Conservation (phyloP, 2,113 vertebrate genomes). For the Melospiza melodia region DNA sequence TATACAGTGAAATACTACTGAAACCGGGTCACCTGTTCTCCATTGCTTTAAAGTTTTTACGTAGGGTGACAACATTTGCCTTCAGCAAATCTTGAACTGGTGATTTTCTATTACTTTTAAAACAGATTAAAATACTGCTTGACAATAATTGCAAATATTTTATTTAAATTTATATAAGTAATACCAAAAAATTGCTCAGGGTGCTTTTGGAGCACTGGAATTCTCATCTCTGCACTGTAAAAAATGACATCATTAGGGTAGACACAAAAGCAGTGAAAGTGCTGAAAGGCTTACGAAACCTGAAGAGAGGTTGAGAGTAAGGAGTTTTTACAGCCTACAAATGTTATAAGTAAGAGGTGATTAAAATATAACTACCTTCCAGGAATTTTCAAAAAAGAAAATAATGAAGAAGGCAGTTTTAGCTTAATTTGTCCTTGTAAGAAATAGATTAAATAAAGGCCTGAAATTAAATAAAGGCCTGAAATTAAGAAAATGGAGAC, state of each 20-base stretch:
- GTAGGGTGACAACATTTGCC: background rate
- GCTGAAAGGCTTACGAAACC: background rate
- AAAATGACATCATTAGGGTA: background rate
- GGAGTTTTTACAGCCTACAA: background rate
- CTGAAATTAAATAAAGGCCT: background rate
- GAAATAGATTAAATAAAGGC: background rate
- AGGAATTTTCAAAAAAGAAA: background rate
- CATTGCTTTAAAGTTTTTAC: background rate
- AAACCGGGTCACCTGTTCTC: background rate
- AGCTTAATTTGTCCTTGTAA: background rate
- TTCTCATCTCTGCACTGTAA: background rate
- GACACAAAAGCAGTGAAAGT: background rate
- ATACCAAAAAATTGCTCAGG: background rate
- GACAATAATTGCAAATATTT: background rate
- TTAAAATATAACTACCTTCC: background rate
- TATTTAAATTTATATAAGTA: background rate
- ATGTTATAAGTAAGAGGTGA: background rate
- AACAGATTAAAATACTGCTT: background rate
- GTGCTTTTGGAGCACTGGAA: background rate
- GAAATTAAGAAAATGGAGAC: background rate
- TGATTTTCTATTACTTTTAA: background rate
- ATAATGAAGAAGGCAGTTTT: background rate
- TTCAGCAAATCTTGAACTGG: background rate
- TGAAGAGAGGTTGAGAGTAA: background rate
- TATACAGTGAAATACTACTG: background rate